Evolutionary conservation across 2,888 invertebrate genomes (phyloP).

Genomic region (Cataglyphis albicans): DNA sequence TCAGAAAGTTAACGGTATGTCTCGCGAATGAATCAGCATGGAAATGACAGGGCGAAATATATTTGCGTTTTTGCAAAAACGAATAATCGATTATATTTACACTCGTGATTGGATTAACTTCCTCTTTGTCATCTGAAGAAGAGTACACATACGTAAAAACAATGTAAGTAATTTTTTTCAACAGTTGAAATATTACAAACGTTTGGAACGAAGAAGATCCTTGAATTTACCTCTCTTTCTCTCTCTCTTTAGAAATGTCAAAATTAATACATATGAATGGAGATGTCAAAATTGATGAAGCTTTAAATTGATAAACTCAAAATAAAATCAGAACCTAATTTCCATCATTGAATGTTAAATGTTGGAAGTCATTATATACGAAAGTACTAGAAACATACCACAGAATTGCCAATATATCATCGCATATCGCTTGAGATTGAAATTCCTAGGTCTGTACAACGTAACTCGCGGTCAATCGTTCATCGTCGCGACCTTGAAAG

Average conservation of each 20-base stretch:
- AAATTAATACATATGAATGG: background rate
- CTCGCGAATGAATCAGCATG: slow-evolving; percentile 34
- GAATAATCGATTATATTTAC: slow-evolving; percentile 38
- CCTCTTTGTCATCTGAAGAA: slow-evolving; percentile 7
- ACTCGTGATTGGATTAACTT: slow-evolving; percentile 36
- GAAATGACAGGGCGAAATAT: slow-evolving; percentile 44
- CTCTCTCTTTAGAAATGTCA: too few species aligned
- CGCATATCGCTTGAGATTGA: slow-evolving; percentile 2
- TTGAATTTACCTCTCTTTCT: background rate
- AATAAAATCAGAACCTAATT: background rate
- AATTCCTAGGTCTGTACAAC: background rate
- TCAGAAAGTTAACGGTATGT: slow-evolving; percentile 42
- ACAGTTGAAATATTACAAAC: background rate
- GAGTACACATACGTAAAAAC: background rate
- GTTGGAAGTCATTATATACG: background rate
- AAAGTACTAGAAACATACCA: background rate
- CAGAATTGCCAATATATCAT: background rate
- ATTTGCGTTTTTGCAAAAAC: slow-evolving; percentile 31
- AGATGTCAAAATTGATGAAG: background rate
- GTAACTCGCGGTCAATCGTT: slow-evolving; percentile 40
- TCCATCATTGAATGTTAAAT: too few species aligned
- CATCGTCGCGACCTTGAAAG: slow-evolving; percentile 17
- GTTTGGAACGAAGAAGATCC: background rate
- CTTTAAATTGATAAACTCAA: background rate
- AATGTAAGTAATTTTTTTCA: background rate